Base-by-base conservation (phyloP, 2,797 vertebrate species). In the Menidia menidia region DNA sequence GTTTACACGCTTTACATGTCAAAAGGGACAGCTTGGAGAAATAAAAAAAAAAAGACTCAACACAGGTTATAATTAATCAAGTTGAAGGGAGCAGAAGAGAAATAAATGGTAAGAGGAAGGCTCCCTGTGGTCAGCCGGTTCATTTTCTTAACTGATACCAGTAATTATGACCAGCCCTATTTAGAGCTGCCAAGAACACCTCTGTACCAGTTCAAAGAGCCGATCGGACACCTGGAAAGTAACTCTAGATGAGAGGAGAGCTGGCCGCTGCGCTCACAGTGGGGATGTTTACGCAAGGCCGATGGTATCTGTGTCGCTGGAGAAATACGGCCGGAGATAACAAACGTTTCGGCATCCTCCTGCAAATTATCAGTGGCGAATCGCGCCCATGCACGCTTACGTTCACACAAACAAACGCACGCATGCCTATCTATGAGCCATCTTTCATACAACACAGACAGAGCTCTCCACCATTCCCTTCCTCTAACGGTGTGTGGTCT, bases 1-100 rank as follows among this genome's bases (percentile, higher is more conserved):
- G 85, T 93, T 90, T 89, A 85, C 84, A 82, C 81, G 62, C 88
- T 89, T 87, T 83, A 85, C 63, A 90, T 90, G 86, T 91, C 73
- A 87, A 75, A 84, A 71, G 62, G 55, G 73, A 82, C 77, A 48
- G 58, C 51, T 48, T 9, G 2, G 35, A 44, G 59, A 72, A 73
- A 71, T 53, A 85, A 56, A 83, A 73, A 71, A 42, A 60, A 32
- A 12, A n/a, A 1, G 30, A 78, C 77, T 6, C 48, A 65, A 64
- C 66, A 75, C 65, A 68, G 76, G 72, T 65, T 75, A 63, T 65
- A 68, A 70, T 81, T 79, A 80, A 89, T 85, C 64, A 67, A 73
- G 59, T 63, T 55, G 67, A 72, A 13, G 41, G 18, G 43, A 45
- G 45, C n/a, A 53, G 30, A 57, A 32, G 51, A 52, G 60, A 63